Percentiles rank a stretch among this genome's conserved stretches.
Conservation (phyloP, 2,888 invertebrate genomes). For the Torymus tubicola region DNA sequence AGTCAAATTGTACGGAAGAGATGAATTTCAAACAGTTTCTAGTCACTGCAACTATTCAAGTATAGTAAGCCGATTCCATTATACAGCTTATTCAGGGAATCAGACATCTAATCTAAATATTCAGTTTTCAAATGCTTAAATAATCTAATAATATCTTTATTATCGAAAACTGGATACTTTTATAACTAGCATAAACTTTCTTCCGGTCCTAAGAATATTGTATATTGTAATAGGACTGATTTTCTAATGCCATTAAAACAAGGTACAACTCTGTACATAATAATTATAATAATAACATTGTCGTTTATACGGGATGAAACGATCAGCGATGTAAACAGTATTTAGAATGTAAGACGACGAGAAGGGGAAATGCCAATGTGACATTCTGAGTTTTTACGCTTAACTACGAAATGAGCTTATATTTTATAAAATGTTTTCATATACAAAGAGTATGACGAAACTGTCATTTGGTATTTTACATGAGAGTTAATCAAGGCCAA, state of each 20-base stretch:
- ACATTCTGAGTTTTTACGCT: conserved; percentile 41
- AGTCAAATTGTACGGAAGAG: too few relatives aligned
- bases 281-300: not conserved
- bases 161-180: not conserved
- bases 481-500: conserved; percentile 8
- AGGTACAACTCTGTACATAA: conserved; percentile 9
- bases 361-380: conserved; percentile 19
- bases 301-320: not conserved
- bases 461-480: conserved; percentile 7
- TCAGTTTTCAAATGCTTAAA: not conserved
- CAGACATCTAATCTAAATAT: not conserved
- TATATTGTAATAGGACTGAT: conserved; percentile 35
- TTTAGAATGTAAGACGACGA: not conserved
- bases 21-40: too few relatives aligned
- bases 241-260: conserved; percentile 21
- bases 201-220: conserved; percentile 13
- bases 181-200: not conserved
- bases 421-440: conserved; percentile 50
- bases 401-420: conserved; percentile 47
- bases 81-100: too few relatives aligned
- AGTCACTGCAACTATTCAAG: too few relatives aligned
- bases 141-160: not conserved
- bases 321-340: conserved; percentile 13
- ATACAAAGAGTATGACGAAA: not conserved
- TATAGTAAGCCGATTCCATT: too few relatives aligned